phyloP scores from a whole-genome alignment of 2,888 invertebrate genomes.

The Rhingia rostrata region DNA sequence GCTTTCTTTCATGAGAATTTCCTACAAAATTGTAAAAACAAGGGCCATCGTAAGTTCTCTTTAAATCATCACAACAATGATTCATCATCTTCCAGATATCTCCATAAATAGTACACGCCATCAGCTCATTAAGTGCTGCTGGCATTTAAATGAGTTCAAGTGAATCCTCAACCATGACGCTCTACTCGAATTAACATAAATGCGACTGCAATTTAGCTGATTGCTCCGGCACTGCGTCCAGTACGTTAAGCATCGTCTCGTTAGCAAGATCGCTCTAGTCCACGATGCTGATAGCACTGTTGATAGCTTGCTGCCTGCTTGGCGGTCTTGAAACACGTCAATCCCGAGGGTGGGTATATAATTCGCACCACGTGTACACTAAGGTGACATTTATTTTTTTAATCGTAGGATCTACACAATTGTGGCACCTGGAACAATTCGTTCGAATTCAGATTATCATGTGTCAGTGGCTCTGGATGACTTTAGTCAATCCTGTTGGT shows the following conservation, averaged over 20 bases:
- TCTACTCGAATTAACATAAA: background rate
- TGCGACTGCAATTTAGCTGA: background rate
- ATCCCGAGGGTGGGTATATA: background rate
- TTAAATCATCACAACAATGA: no score
- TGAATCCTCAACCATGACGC: background rate
- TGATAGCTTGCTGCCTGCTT: constrained; percentile 9
- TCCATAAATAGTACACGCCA: no score
- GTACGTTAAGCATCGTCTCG: background rate
- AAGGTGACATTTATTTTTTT: background rate
- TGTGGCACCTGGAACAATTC: constrained; percentile 43
- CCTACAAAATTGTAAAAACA: no score
- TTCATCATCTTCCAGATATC: no score
- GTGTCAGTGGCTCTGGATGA: constrained; percentile 79
- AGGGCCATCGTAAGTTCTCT: no score
- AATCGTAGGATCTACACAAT: constrained; percentile 45
- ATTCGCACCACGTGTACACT: background rate
- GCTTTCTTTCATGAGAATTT: no score
- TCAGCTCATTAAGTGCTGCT: background rate
- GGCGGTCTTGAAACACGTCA: constrained; percentile 5
- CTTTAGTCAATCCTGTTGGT: constrained; percentile 81
- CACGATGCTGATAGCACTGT: constrained; percentile 8
- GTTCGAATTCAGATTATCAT: constrained; percentile 30
- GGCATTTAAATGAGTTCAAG: background rate
- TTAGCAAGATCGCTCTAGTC: background rate
- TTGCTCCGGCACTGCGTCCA: background rate